phyloP scores from a whole-genome alignment of 2,888 invertebrate species.

The Dynastes maya region DNA sequence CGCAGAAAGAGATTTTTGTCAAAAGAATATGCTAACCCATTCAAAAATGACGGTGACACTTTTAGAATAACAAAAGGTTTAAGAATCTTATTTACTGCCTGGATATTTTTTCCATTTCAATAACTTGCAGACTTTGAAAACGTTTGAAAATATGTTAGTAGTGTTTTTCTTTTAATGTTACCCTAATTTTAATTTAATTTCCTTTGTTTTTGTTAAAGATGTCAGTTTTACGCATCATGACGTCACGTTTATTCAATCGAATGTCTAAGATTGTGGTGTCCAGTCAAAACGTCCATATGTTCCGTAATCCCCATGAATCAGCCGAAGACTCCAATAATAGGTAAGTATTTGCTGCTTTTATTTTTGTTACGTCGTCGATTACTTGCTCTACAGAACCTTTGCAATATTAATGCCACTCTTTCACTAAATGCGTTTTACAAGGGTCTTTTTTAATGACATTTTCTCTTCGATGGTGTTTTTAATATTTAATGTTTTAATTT shows the following conservation, averaged over 20 bases:
- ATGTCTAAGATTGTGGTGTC: slow-evolving; percentile 48
- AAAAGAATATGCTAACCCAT: no score
- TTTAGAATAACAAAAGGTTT: no score
- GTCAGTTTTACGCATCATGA: slow-evolving; percentile 55
- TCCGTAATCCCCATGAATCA: slow-evolving; percentile 66
- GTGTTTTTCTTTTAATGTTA: neutral
- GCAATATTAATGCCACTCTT: no score
- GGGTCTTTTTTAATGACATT: no score
- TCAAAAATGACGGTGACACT: no score
- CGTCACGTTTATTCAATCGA: slow-evolving; percentile 52
- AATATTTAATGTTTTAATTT: no score
- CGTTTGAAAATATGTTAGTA: neutral
- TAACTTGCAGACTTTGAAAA: neutral
- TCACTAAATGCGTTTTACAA: no score
- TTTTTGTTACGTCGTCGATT: neutral
- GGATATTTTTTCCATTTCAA: neutral
- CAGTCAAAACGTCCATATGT: slow-evolving; percentile 51
- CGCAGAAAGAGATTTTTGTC: no score
- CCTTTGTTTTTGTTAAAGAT: slow-evolving; percentile 56
- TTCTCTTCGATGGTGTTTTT: no score
- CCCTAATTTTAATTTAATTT: neutral
- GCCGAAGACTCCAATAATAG: slow-evolving; percentile 74
- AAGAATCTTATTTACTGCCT: no score
- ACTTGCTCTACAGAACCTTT: no score
- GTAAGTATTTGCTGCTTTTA: slow-evolving; percentile 51